A percentile compares a stretch with the other conserved stretches of the same genome.
These are phyloP conservation scores for Ferrisia virgata DNA, from an alignment of 2,888 invertebrate species.

Conservation along the genomic window DNA sequence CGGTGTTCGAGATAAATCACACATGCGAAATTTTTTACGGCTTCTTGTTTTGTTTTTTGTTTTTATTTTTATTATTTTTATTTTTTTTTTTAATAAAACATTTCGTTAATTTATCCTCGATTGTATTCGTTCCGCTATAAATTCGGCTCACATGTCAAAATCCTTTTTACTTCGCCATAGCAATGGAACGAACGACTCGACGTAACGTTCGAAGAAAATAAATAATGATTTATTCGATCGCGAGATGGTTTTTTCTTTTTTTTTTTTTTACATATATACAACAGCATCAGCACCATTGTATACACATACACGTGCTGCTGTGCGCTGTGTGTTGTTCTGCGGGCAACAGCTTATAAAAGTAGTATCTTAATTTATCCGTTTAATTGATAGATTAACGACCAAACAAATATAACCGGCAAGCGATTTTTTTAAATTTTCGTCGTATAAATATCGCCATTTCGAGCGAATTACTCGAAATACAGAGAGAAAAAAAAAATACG, in stretches of 20 bases:
- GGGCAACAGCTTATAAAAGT: too few relatives aligned
- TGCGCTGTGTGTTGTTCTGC: neutral
- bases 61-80: too few relatives aligned
- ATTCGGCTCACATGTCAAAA: neutral
- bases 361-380: neutral
- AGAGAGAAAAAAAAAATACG: neutral
- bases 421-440: neutral
- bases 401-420: neutral
- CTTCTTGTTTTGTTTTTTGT: neutral
- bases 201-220: neutral
- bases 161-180: too few relatives aligned
- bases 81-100: too few relatives aligned
- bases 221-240: neutral
- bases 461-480: neutral
- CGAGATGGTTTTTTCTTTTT: neutral
- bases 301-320: neutral
- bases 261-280: neutral
- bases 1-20: neutral
- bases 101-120: neutral
- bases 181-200: neutral
- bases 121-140: neutral
- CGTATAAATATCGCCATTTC: neutral
- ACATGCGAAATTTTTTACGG: neutral
- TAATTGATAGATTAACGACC: neutral
- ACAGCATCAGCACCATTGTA: neutral